Evolutionary conservation across 2,113 vertebrate species (phyloP).

Genomic region (Cryptotis parvus): DNA sequence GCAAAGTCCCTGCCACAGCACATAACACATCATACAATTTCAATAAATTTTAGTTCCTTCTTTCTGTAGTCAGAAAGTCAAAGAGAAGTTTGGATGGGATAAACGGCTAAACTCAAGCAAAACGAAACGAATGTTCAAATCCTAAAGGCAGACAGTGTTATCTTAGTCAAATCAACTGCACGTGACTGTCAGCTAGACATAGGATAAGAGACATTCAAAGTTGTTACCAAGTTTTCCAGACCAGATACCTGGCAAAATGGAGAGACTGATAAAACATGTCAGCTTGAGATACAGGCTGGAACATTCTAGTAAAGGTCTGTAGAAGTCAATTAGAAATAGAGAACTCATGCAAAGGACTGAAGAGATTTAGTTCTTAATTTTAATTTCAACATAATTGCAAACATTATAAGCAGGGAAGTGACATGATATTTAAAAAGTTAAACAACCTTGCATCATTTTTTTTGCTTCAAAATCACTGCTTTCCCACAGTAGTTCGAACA

Average conservation of each 20-base stretch:
- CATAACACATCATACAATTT: conserved; percentile 73
- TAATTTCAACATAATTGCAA: conserved; percentile 31
- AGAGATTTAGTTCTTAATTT: not conserved
- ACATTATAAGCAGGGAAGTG: not conserved
- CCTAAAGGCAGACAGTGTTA: not conserved
- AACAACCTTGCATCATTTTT: not conserved
- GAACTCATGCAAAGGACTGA: not conserved
- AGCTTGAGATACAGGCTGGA: not conserved
- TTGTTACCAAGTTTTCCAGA: conserved; percentile 34
- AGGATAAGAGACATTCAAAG: not conserved
- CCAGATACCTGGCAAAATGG: not conserved
- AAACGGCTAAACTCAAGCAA: conserved; percentile 57
- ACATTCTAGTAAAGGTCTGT: not conserved
- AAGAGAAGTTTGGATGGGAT: conserved; percentile 65
- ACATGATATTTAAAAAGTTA: conserved; percentile 5
- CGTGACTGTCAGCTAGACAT: not conserved
- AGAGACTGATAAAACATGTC: not conserved
- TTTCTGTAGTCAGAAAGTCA: conserved; percentile 59
- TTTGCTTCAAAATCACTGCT: conserved; percentile 11
- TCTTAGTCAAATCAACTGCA: not conserved
- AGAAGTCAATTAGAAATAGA: not conserved
- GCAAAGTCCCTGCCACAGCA: conserved; percentile 68
- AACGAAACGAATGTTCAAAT: conserved; percentile 37
- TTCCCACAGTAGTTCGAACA: not conserved
- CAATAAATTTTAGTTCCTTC: conserved; percentile 68